Evolutionary conservation across 2,888 invertebrate genomes (phyloP), one percentile per base, ranked within the genome.

Genomic region (Tipula helvola): DNA sequence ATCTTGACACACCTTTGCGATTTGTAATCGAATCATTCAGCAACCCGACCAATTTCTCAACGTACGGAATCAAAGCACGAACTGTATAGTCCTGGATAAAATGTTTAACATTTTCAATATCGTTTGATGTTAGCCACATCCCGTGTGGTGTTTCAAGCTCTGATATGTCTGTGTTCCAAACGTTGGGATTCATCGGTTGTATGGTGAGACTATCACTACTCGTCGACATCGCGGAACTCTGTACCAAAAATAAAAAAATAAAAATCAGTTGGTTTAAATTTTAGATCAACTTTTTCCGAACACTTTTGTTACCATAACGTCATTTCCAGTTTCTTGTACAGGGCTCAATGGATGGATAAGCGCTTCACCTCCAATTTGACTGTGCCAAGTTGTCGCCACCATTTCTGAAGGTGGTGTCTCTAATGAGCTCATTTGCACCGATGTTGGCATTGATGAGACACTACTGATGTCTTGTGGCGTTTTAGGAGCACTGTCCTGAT

Each of bases 1-100:
- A 98, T 90, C 97, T 94, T 90, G 98, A 97, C 3, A 99, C 96
- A 5, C 98, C 98, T 91, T 98, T 98, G 90, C 96, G 96, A 89
- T 96, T 96, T 36, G 96, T 95, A 87, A 96, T 94, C 94, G 95
- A 93, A 90, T 97, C 97, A 89, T 95, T 95, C 71, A 98, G 91
- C 87, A 94, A 93, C 87, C 94, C 93, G 89, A 99, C 96, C 91
- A 97, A 96, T 90, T 96, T 95, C 91, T 99, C 99, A 57, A 98
- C 95, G 91, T 97, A 97, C 0, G 99, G 99, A 88, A 99, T 92
- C 87, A 99, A 92, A 36, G 97, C 96, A 89, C 96, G 95, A 13
- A 95, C 93, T 87, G 96, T 95, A 92, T 98, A 98, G 90, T 98
- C 98, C 89, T 96, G 95, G 83, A 98, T 93, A 90, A 98, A 95